Base-by-base conservation (phyloP, 2,888 invertebrate species). In the Criorhina ranunculi region DNA sequence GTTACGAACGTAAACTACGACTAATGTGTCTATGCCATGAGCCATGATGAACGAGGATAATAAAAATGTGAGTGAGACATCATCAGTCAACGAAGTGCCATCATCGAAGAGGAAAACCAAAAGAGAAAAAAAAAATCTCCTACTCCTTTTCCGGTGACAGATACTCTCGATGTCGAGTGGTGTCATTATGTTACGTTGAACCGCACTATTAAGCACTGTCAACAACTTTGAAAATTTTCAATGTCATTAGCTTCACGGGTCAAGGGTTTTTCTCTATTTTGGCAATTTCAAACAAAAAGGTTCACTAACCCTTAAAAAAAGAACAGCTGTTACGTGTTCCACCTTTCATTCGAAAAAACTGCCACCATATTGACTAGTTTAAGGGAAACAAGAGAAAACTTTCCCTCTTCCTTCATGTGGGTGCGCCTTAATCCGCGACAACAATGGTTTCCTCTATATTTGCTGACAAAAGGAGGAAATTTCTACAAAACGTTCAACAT, bases 81-180 rank as follows among this genome's bases (percentile, higher is more conserved):
- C 80, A 80, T 80, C 80, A 67, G 67, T 80, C 80, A 80, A 67
- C 67, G 11, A 44, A 69, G 53, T 64, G 31, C 53, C 80, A 67
- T 67, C 73, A 60, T 53, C 29, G 46, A 72, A 40, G 17, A 64
- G 31, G 70, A 49, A 42, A 72, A 62, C 49, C 59, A 40, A 42
- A 29, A 33, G 33, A 35, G 29, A 42, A 42, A 29, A 33, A 35
- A 35, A 29, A 42, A 42, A 24, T 24, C 24, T 24, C 40, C 12
- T 29, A 12, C 33, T 4, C n/a, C 11, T 33, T 9, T 3, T 55
- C 5, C 40, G 5, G 19, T 40, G 33, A 8, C 42, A 35, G 33
- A 15, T 46, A 46, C 29, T 57, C 44, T 9, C 12, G 11, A 69
- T 55, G 42, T n/a, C 46, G 19, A 9, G 17, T 35, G 19, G 15